These are phyloP conservation scores for Bhutanitis thaidina DNA, from an alignment of 2,888 invertebrate genomes.

Conservation along the genomic window DNA sequence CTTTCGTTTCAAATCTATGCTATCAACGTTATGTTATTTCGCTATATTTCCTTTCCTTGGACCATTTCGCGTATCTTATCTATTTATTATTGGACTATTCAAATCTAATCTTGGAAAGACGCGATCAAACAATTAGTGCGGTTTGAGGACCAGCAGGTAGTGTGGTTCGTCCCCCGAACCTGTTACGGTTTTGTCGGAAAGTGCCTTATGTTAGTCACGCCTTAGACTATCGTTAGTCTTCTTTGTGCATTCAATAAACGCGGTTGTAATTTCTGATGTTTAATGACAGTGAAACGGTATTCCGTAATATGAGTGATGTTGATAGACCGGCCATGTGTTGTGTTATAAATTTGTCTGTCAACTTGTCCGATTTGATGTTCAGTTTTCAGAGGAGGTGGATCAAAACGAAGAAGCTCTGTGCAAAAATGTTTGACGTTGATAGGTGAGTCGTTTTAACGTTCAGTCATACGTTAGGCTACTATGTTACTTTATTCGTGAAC, in stretches of 20 bases:
- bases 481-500: background rate
- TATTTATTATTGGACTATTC: conserved; percentile 29
- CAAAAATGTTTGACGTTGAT: conserved; percentile 44
- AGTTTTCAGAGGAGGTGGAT: conserved; percentile 49
- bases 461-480: no score
- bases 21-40: conserved; percentile 1
- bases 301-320: conserved; percentile 16
- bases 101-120: conserved; percentile 23
- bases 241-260: conserved; percentile 29
- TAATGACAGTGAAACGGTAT: conserved; percentile 16
- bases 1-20: conserved; percentile 3
- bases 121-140: conserved; percentile 15
- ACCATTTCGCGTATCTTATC: conserved; percentile 62
- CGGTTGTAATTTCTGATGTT: conserved; percentile 17
- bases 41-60: conserved; percentile 46
- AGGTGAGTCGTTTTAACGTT: conserved; percentile 41
- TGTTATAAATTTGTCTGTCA: conserved; percentile 38
- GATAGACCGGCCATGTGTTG: conserved; percentile 47
- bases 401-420: conserved; percentile 50
- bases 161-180: conserved; percentile 24
- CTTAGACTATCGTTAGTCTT: conserved; percentile 27
- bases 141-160: background rate
- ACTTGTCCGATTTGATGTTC: conserved; percentile 43
- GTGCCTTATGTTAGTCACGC: conserved; percentile 28
- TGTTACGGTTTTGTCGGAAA: conserved; percentile 20